Base-by-base conservation (phyloP, 2,113 vertebrate species). In the Nerophis lumbriciformis region DNA sequence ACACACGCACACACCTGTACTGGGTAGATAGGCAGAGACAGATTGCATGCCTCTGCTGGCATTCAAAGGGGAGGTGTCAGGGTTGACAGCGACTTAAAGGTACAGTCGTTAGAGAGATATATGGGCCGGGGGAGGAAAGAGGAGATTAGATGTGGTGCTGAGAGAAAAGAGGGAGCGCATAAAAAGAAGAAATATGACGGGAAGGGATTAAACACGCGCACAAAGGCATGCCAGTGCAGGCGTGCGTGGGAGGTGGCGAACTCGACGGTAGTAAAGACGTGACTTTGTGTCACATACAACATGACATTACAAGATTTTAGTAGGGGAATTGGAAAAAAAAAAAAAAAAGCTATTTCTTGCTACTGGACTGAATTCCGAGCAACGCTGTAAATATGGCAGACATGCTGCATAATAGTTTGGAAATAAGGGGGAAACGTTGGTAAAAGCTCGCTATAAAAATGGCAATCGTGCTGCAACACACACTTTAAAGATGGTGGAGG, bases 31-130 rank as follows among this genome's bases (percentile, higher is more conserved):
- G 79, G 71, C 65, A 66, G 55, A 81, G 79, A 86, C 78, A 73
- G 81, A 87, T 82, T 71, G 76, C 58, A 59, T 65, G 66, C 66
- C 76, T 81, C 76, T 75, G 59, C 62, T 79, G 71, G 76, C 72
- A 84, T 86, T 86, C 81, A 86, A 84, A 86, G 75, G 79, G 71
- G 77, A 73, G 68, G 73, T 79, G 76, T 79, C 75, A 73, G 63
- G 59, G 58, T 64, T 80, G 86, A 79, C 81, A 84, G 75, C 39
- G 36, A 69, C 74, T 86, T 88, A 80, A 81, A 80, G 83, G 80
- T 81, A 76, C 73, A 81, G 77, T 81, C 69, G 64, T 65, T 70
- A 75, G 58, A 76, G 66, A 81, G 79, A 86, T 81, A 71, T 78
- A 84, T 84, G 73, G 78, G 79, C 48, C 60, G 52, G n/a, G 37